phyloP scores from a whole-genome alignment of 1,140 invertebrate species.

The Calosoma granatense region DNA sequence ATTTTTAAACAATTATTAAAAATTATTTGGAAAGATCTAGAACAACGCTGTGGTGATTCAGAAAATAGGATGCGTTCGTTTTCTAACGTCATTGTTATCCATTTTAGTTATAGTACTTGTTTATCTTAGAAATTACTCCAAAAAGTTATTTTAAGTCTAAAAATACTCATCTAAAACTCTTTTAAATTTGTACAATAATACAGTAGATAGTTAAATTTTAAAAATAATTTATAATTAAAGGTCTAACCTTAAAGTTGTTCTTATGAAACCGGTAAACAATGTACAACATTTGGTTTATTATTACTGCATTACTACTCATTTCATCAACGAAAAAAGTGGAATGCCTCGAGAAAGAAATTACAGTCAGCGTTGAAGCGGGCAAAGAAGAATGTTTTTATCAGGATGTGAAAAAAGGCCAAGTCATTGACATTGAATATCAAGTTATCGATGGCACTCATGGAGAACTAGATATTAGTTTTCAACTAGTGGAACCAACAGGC shows the following conservation, averaged over 20 bases:
- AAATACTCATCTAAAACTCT: too few species aligned
- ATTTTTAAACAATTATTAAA: too few species aligned
- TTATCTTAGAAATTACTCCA: too few species aligned
- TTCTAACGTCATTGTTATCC: too few species aligned
- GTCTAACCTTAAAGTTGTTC: background rate
- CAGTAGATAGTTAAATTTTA: too few species aligned
- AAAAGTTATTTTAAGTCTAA: too few species aligned
- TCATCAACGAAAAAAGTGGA: background rate
- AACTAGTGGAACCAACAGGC: constrained; percentile 50
- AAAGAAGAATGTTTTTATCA: constrained; percentile 61
- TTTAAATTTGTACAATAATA: too few species aligned
- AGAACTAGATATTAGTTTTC: constrained; percentile 68
- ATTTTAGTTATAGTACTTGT: too few species aligned
- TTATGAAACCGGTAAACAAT: background rate
- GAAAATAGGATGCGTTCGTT: too few species aligned
- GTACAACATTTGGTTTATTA: constrained; percentile 3
- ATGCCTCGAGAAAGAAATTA: constrained; percentile 49
- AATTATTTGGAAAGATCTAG: too few species aligned
- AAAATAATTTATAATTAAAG: too few species aligned
- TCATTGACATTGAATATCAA: constrained; percentile 66
- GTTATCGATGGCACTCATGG: constrained; percentile 67
- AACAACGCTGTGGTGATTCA: too few species aligned
- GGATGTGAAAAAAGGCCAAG: constrained; percentile 43
- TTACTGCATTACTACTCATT: background rate
- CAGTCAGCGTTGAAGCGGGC: constrained; percentile 56